Percentiles rank a stretch among this genome's conserved stretches.
Conservation (phyloP, 2,113 vertebrate species). For the Paratilapia polleni region DNA sequence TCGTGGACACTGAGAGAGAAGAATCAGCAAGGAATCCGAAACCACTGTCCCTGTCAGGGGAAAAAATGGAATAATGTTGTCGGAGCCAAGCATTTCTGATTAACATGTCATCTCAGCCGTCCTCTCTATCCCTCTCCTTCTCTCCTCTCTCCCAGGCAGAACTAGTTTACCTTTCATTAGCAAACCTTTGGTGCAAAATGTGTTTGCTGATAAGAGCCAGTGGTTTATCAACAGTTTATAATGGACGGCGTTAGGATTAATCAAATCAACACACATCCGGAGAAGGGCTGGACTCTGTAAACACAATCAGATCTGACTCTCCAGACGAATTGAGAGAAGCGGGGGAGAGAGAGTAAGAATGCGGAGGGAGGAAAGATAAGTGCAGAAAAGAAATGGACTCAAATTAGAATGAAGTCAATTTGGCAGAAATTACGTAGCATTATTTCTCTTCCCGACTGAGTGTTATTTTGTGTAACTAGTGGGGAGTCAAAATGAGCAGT, state of each 20-base stretch:
- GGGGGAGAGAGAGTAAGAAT: background rate
- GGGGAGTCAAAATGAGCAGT: constrained; percentile 49
- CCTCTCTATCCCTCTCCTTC: constrained; percentile 9
- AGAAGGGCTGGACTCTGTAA: constrained; percentile 61
- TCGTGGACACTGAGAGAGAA: constrained; percentile 37
- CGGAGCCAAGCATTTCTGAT: constrained; percentile 58
- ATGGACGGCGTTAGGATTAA: constrained; percentile 65
- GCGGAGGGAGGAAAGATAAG: constrained; percentile 37
- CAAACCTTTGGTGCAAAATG: constrained; percentile 60
- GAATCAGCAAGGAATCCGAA: constrained; percentile 27
- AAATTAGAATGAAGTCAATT: constrained; percentile 60
- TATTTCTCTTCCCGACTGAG: constrained; percentile 38
- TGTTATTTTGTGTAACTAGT: constrained; percentile 30
- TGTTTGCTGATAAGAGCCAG: constrained; percentile 74
- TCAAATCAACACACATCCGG: constrained; percentile 69
- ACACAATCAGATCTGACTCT: constrained; percentile 69
- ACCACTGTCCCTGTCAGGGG: constrained; percentile 52
- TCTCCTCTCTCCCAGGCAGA: constrained; percentile 14
- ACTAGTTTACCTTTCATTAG: constrained; percentile 74
- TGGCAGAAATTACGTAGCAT: constrained; percentile 51
- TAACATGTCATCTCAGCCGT: constrained; percentile 53
- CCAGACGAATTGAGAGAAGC: constrained; percentile 24
- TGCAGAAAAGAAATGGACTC: constrained; percentile 52
- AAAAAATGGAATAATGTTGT: constrained; percentile 43
- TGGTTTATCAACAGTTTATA: constrained; percentile 75